These are phyloP conservation scores for Oscheius sp. DNA, from an alignment of 2,888 invertebrate genomes.

Conservation along the genomic window DNA sequence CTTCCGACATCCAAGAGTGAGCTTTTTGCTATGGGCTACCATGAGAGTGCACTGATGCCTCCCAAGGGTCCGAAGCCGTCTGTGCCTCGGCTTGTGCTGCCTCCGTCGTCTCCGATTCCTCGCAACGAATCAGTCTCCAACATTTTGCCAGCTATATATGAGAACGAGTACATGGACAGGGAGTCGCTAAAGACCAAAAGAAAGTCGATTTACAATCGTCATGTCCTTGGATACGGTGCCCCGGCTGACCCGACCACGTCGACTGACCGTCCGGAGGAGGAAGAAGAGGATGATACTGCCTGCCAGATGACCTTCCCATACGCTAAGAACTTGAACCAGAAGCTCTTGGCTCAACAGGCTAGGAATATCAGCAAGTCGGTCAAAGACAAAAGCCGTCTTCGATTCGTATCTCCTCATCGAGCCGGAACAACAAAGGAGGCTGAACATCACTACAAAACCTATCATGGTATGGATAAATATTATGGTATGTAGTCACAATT, in stretches of 20 bases:
- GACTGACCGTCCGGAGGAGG: slow-evolving; percentile 19
- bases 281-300: slow-evolving; percentile 23
- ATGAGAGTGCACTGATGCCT: slow-evolving; percentile 27
- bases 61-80: slow-evolving; percentile 36
- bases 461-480: slow-evolving; percentile 6
- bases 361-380: slow-evolving; percentile 22
- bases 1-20: slow-evolving; percentile 40
- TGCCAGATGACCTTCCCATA: slow-evolving; percentile 27
- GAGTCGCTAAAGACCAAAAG: slow-evolving; percentile 4
- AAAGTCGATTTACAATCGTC: slow-evolving; percentile 45
- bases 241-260: not conserved
- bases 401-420: slow-evolving; percentile 23
- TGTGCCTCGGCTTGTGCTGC: slow-evolving; percentile 39
- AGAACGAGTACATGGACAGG: not conserved
- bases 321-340: slow-evolving; percentile 18
- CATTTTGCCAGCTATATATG: not conserved
- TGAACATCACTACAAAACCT: slow-evolving; percentile 25
- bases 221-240: slow-evolving; percentile 37
- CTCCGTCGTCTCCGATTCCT: slow-evolving; percentile 38
- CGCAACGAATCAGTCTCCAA: slow-evolving; percentile 27
- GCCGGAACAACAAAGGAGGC: not conserved
- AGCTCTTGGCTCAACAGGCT: slow-evolving; percentile 10
- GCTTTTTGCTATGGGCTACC: slow-evolving; percentile 19
- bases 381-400: slow-evolving; percentile 8
- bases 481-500: not conserved